Percentiles rank a stretch among this genome's conserved stretches.
Conservation (phyloP, 2,797 vertebrate genomes). For the Nyctalus aviator region DNA sequence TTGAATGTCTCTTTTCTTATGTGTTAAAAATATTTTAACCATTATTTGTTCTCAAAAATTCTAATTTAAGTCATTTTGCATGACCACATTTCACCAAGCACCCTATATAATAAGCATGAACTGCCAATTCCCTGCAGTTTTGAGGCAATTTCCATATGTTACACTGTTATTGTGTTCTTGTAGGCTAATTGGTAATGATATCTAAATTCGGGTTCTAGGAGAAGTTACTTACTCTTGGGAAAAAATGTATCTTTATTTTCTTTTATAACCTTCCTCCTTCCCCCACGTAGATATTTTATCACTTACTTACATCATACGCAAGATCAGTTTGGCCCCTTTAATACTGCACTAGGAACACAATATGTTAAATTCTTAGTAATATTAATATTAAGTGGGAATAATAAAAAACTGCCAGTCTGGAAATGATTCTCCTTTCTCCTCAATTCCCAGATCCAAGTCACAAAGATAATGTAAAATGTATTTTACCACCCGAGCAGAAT, state of each 20-base stretch:
- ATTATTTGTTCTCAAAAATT: conserved; percentile 45
- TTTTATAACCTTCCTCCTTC: neutral
- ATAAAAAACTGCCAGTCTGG: neutral
- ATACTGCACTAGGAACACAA: neutral
- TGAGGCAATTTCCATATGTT: conserved; percentile 67
- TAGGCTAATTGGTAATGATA: conserved; percentile 70
- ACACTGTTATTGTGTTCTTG: conserved; percentile 58
- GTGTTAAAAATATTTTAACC: conserved; percentile 6
- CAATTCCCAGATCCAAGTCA: neutral
- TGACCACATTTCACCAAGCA: conserved; percentile 54
- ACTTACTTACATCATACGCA: conserved; percentile 33
- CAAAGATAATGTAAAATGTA: neutral
- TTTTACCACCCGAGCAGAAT: neutral
- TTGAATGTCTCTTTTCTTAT: neutral
- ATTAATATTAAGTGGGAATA: neutral
- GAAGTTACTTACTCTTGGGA: conserved; percentile 46
- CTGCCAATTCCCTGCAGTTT: conserved; percentile 56
- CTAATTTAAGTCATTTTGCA: conserved; percentile 56
- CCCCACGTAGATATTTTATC: conserved; percentile 37
- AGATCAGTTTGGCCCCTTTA: neutral
- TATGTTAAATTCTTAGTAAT: conserved; percentile 3
- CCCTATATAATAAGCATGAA: conserved; percentile 52
- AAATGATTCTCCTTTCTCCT: neutral
- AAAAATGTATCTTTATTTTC: conserved; percentile 60
- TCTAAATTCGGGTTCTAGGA: conserved; percentile 13